These are phyloP conservation scores for Batillaria attramentaria DNA, from an alignment of 1,140 invertebrate genomes.

Conservation along the genomic window DNA sequence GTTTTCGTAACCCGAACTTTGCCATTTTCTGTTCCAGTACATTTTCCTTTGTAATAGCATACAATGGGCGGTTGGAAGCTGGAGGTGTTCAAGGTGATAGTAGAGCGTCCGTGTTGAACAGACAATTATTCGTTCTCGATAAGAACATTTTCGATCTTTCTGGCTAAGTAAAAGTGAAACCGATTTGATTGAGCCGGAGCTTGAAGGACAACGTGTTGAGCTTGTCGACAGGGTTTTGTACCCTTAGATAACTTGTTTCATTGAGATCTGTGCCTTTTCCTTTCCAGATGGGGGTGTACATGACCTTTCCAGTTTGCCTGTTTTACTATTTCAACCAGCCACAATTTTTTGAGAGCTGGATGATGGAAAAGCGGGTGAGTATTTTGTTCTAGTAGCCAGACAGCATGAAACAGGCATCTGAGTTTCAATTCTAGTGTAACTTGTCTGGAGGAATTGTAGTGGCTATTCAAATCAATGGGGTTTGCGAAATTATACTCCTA, in stretches of 20 bases:
- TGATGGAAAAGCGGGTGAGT: constrained; percentile 78
- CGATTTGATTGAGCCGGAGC: not conserved
- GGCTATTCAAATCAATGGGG: not conserved
- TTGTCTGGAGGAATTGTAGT: not conserved
- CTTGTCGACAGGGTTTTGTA: no score
- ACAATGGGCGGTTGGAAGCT: constrained; percentile 41
- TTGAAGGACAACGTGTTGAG: not conserved
- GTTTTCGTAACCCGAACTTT: no score
- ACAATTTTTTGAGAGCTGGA: constrained; percentile 84
- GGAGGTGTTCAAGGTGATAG: constrained; percentile 36
- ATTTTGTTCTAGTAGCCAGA: not conserved
- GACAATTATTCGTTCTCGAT: not conserved
- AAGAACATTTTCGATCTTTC: not conserved
- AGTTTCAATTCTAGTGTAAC: constrained; percentile 5
- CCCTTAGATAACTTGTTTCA: not conserved
- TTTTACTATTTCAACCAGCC: constrained; percentile 92
- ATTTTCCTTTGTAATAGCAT: constrained; percentile 14
- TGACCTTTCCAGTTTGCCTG: constrained; percentile 85
- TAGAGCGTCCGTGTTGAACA: not conserved
- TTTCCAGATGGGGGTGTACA: constrained; percentile 83
- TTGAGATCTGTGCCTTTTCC: constrained; percentile 11
- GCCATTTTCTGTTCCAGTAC: no score
- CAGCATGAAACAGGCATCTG: not conserved
- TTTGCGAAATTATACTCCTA: not conserved
- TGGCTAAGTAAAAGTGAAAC: not conserved